A percentile compares a stretch with the other conserved stretches of the same genome.
These are phyloP conservation scores for Acanthacorydalis orientalis DNA, from an alignment of 2,888 invertebrate species.

Conservation along the genomic window DNA sequence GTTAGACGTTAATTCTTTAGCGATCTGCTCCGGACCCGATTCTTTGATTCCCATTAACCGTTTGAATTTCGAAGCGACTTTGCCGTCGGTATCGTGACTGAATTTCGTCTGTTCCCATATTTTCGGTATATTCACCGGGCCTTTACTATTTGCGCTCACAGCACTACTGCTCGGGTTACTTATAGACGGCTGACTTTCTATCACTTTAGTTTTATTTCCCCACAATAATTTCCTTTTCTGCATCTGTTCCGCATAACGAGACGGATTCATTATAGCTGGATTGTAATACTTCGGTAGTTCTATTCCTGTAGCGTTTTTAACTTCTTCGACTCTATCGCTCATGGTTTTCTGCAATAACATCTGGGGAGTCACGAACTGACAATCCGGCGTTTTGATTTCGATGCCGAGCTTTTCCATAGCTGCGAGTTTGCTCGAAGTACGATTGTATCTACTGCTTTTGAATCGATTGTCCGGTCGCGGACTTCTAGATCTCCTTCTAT, in stretches of 20 bases:
- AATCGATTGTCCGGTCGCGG: conserved; percentile 18
- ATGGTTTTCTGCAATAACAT: conserved; percentile 32
- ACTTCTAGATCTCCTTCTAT: conserved; percentile 14
- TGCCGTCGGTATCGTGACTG: conserved; percentile 81
- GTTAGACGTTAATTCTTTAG: conserved; percentile 22
- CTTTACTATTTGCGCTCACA: conserved; percentile 16
- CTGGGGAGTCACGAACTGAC: conserved; percentile 36
- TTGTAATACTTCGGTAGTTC: conserved; percentile 55
- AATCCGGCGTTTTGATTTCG: conserved; percentile 35
- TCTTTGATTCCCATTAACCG: conserved; percentile 88
- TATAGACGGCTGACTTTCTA: neutral
- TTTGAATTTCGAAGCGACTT: conserved; percentile 87
- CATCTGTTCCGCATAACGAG: conserved; percentile 74
- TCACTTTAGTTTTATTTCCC: conserved; percentile 48
- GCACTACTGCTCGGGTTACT: conserved; percentile 9
- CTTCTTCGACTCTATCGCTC: conserved; percentile 22
- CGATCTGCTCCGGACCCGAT: conserved; percentile 23
- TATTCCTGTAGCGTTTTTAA: conserved; percentile 26
- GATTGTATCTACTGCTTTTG: conserved; percentile 26
- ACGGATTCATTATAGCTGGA: conserved; percentile 52
- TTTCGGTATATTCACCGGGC: conserved; percentile 25
- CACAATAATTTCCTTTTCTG: conserved; percentile 86
- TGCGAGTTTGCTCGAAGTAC: conserved; percentile 27
- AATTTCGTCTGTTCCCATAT: conserved; percentile 74
- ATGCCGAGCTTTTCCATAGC: conserved; percentile 31